These are phyloP conservation scores for Rhyacichthys aspro DNA, from an alignment of 2,797 vertebrate genomes.

Conservation along the genomic window DNA sequence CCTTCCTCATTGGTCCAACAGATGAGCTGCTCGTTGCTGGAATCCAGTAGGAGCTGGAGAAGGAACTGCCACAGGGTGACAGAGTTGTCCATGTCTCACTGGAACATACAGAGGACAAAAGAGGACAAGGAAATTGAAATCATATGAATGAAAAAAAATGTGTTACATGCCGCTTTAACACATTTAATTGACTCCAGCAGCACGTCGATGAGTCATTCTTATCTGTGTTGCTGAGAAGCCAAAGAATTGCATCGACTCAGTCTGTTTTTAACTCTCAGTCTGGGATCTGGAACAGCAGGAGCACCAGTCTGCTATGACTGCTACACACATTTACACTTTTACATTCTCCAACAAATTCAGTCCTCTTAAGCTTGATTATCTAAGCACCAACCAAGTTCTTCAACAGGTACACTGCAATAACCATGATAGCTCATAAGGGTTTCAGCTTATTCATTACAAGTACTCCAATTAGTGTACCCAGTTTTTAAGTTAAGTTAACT, in stretches of 20 bases:
- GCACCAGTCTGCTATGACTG: too few species aligned
- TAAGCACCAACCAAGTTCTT: too few species aligned
- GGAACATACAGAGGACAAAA: not conserved
- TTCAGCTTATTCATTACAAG: too few species aligned
- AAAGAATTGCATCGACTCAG: not conserved
- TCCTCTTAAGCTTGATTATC: too few species aligned
- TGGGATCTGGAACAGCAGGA: not conserved
- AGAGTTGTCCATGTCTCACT: conserved; percentile 93
- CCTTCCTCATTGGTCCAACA: conserved; percentile 96
- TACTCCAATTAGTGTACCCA: too few species aligned
- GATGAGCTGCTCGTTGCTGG: conserved; percentile 91
- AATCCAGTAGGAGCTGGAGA: conserved; percentile 93
- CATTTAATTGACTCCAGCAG: not conserved
- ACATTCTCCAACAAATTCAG: too few species aligned
- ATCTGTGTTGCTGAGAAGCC: not conserved
- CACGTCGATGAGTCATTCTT: conserved; percentile 3
- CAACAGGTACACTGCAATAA: too few species aligned
- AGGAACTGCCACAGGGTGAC: conserved; percentile 99
- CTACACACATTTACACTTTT: too few species aligned
- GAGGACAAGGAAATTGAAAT: not conserved
- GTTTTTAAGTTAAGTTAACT: too few species aligned
- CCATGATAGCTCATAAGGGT: too few species aligned
- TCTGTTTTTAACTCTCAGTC: not conserved
- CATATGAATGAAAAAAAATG: not conserved
- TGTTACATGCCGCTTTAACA: not conserved